Evolutionary conservation across 1,140 invertebrate genomes (phyloP).

Genomic region (Anastatus disparis): DNA sequence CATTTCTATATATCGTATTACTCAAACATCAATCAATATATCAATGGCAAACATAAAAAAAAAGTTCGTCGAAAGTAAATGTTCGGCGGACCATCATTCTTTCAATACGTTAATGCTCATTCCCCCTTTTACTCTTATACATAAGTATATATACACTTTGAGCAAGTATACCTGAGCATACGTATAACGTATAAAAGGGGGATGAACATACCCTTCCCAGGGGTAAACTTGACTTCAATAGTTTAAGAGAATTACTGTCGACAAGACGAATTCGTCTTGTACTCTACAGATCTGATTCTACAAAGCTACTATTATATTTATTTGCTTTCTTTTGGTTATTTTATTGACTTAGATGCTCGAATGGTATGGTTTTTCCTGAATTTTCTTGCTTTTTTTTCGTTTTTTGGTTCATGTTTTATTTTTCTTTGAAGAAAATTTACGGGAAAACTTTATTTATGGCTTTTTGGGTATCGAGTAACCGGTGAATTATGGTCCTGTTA

Average conservation of each 20-base stretch:
- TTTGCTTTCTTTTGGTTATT: constrained; percentile 45
- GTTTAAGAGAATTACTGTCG: constrained; percentile 58
- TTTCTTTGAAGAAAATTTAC: neutral
- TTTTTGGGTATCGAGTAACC: neutral
- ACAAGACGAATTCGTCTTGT: constrained; percentile 53
- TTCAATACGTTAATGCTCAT: neutral
- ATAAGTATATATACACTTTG: no score
- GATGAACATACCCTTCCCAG: constrained; percentile 50
- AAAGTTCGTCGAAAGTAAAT: constrained; percentile 47
- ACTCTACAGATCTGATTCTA: constrained; percentile 55
- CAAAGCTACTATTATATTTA: constrained; percentile 56
- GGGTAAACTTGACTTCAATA: constrained; percentile 59
- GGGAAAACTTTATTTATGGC: neutral
- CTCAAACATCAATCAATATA: neutral
- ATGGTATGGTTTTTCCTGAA: neutral
- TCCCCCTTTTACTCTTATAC: no score
- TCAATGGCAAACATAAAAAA: constrained; percentile 20
- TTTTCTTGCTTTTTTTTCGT: constrained; percentile 4
- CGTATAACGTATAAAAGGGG: constrained; percentile 10
- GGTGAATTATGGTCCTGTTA: neutral
- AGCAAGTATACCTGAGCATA: constrained; percentile 27
- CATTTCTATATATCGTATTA: no score
- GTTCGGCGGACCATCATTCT: constrained; percentile 38
- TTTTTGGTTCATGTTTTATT: neutral
- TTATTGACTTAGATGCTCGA: constrained; percentile 9